Conservation (phyloP, 2,888 invertebrate genomes). For the Rambutsinella grinnellia region DNA sequence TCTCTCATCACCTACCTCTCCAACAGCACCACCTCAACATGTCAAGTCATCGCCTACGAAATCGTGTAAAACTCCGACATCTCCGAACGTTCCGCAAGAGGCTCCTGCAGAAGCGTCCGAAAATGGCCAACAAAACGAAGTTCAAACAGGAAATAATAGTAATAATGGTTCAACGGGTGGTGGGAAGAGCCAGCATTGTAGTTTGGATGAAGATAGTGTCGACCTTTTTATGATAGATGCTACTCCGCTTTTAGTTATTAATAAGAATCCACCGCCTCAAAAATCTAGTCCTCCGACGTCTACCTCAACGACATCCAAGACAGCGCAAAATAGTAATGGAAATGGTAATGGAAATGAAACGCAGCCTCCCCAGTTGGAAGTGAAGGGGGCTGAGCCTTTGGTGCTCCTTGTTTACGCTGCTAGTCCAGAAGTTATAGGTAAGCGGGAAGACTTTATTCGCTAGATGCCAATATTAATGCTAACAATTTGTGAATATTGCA, state of each 20-base stretch:
- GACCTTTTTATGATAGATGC: constrained; percentile 61
- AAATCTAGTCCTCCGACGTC: constrained; percentile 49
- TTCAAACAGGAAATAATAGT: background rate
- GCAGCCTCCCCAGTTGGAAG: constrained; percentile 67
- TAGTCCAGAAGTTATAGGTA: constrained; percentile 88
- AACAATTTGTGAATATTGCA: too few relatives aligned
- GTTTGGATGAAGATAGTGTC: constrained; percentile 52
- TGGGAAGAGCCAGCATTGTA: constrained; percentile 48
- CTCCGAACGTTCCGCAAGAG: background rate
- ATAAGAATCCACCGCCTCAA: constrained; percentile 23
- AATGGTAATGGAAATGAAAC: background rate
- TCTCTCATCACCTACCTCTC: constrained; percentile 15
- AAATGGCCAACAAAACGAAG: background rate
- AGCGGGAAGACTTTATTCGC: too few relatives aligned
- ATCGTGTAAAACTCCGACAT: constrained; percentile 17
- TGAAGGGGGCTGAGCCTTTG: constrained; percentile 93
- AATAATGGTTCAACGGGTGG: constrained; percentile 6
- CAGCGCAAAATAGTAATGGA: constrained; percentile 7
- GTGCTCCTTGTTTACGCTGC: constrained; percentile 97
- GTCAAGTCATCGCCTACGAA: constrained; percentile 19
- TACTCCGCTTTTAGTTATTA: constrained; percentile 57
- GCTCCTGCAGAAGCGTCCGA: constrained; percentile 15
- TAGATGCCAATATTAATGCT: too few relatives aligned
- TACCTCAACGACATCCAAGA: background rate
- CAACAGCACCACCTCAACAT: background rate